Conservation (phyloP, 1,140 invertebrate species). For the Drosophila chauvacae region DNA sequence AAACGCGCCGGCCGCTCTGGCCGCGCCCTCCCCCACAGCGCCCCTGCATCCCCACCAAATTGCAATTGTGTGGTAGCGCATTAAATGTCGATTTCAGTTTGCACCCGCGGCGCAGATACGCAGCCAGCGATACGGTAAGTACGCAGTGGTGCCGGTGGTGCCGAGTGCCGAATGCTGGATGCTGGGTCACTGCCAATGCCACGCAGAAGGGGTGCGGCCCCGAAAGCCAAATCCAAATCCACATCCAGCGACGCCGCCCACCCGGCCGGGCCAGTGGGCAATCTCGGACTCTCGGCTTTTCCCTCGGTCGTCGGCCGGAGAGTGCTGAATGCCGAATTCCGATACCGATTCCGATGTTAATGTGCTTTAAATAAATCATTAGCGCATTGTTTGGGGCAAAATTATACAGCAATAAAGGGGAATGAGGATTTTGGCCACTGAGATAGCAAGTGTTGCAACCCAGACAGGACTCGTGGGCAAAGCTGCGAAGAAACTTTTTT, state of each 20-base stretch:
- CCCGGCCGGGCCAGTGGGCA: slow-evolving; percentile 70
- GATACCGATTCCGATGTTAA: slow-evolving; percentile 37
- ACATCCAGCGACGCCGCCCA: slow-evolving; percentile 60
- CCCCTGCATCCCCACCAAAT: slow-evolving; percentile 15
- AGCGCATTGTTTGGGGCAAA: slow-evolving; percentile 58
- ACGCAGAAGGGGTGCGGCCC: slow-evolving; percentile 64
- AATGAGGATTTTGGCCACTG: slow-evolving; percentile 16
- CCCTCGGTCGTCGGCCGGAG: slow-evolving; percentile 6
- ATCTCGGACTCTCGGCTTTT: slow-evolving; percentile 42
- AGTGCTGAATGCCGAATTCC: slow-evolving; percentile 42
- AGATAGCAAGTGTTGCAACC: slow-evolving; percentile 17
- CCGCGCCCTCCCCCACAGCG: slow-evolving; percentile 5
- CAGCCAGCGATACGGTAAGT: slow-evolving; percentile 67
- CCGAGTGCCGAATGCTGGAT: slow-evolving; percentile 12
- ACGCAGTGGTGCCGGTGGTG: slow-evolving; percentile 45
- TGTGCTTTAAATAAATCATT: slow-evolving; percentile 80
- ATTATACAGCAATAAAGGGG: slow-evolving; percentile 21
- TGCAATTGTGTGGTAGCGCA: slow-evolving; percentile 74
- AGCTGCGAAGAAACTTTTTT: not conserved
- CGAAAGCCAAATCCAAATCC: slow-evolving; percentile 13
- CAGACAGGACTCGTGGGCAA: slow-evolving; percentile 3
- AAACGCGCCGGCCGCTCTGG: slow-evolving; percentile 48
- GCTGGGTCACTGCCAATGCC: slow-evolving; percentile 78
- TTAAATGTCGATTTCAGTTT: slow-evolving; percentile 83
- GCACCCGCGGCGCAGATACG: slow-evolving; percentile 76